Evolutionary conservation across 1,140 invertebrate species (phyloP), one percentile per base, ranked within the genome.

Genomic region (Microplitis mediator): DNA sequence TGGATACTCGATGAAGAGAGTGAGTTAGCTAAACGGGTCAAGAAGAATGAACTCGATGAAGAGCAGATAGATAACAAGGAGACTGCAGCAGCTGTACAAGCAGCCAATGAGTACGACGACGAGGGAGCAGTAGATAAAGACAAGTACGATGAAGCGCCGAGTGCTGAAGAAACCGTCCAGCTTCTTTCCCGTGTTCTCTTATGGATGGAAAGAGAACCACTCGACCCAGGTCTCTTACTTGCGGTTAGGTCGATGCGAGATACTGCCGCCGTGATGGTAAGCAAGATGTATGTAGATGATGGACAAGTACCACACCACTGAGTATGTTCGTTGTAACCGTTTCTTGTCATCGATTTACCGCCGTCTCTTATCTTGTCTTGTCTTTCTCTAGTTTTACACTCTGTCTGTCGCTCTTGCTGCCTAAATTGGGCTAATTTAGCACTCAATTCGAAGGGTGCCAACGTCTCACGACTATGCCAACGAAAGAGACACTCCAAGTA

Each of bases 161-260:
- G 77, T 11, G 83, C 87, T 9, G 78, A 80, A 36, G 88, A 89
- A 71, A 85, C 84, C 0, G 85, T 86, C 4, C 74, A 80, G 39
- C 79, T 88, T 31, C 79, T 90, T 6, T 81, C 84, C 9, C 84
- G 84, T 51, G 88, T 88, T 16, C 80, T 90, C 9, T 73, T 81
- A 3, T 90, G 88, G 88, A 89, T 89, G 87, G 88, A 90, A 72
- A 86, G 85, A 31, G 85, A 89, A 81, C 87, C 88, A 9, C 80
- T 89, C 39, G 88, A 89, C 78, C 88, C 88, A 8, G 85, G 83
- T 71, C 80, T 88, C 6, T 79, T 89, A 60, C 82, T 89, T 13
- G 80, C 85, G 8, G 82, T 89, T 68, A 84, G 88, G 72, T 88
- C 88, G 72, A 85, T 89, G 76, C 81, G 86, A 73, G 82, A 85